phyloP scores from a whole-genome alignment of 2,113 vertebrate genomes.

The Megaceryle torquata region DNA sequence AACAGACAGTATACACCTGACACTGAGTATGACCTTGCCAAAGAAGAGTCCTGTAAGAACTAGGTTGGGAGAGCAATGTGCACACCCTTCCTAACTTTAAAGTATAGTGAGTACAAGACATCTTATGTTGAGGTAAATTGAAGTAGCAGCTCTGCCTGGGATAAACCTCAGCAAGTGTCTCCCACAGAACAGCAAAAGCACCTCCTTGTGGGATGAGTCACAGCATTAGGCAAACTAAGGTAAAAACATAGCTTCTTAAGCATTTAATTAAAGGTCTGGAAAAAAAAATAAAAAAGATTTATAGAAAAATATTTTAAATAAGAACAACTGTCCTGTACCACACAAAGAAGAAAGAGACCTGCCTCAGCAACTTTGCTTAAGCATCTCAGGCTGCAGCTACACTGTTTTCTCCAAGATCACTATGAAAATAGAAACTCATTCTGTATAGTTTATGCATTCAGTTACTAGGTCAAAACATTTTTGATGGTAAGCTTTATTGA shows the following conservation, averaged over 20 bases:
- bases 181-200: neutral
- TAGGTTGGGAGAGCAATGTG: accelerated
- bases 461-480: neutral
- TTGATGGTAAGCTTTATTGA: neutral
- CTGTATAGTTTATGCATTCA: neutral
- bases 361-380: neutral
- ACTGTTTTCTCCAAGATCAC: neutral
- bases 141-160: neutral
- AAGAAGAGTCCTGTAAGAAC: neutral
- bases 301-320: neutral
- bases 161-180: neutral
- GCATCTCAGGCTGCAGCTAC: neutral
- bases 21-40: neutral
- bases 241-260: neutral
- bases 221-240: neutral
- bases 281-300: neutral
- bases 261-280: neutral
- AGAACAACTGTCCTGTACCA: neutral
- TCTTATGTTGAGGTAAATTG: neutral
- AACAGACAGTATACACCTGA: neutral
- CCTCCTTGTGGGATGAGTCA: neutral
- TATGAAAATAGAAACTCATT: neutral
- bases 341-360: neutral
- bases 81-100: neutral
- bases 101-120: neutral